A percentile compares a stretch with the other conserved stretches of the same genome.
These are phyloP conservation scores for Gobiocypris rarus DNA, from an alignment of 2,113 vertebrate genomes.

Conservation along the genomic window DNA sequence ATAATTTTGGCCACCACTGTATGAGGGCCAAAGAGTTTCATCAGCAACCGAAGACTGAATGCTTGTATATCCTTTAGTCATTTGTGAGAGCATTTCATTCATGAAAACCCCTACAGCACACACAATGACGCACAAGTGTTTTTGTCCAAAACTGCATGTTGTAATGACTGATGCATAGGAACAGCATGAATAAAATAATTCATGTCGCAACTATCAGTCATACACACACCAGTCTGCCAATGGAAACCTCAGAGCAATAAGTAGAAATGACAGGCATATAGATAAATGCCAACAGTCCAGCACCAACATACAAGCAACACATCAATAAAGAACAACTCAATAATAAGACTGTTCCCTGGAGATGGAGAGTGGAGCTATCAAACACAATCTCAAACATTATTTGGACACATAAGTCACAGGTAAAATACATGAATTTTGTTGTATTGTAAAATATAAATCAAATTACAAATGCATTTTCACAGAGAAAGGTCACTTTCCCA, in stretches of 20 bases:
- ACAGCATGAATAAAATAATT: background rate
- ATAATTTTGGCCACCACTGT: too few species aligned
- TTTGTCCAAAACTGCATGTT: background rate
- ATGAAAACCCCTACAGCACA: background rate
- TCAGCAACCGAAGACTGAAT: background rate
- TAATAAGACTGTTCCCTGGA: background rate
- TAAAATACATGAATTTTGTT: background rate
- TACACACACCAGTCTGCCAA: background rate
- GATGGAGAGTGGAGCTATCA: background rate
- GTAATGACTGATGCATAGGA: background rate
- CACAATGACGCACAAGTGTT: background rate
- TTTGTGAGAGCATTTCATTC: background rate
- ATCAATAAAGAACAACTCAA: conserved; percentile 37
- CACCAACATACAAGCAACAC: background rate
- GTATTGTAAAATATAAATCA: background rate
- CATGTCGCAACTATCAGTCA: background rate
- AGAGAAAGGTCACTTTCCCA: background rate
- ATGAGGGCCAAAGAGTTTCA: too few species aligned
- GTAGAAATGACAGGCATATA: conserved; percentile 3
- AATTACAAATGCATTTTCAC: background rate
- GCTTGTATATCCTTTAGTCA: background rate
- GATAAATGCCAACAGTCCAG: conserved; percentile 12
- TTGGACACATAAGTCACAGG: background rate
- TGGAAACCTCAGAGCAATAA: background rate
- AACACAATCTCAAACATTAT: background rate